Evolutionary conservation across 2,888 invertebrate genomes (phyloP).

Genomic region (Ferdinandea cuprea): DNA sequence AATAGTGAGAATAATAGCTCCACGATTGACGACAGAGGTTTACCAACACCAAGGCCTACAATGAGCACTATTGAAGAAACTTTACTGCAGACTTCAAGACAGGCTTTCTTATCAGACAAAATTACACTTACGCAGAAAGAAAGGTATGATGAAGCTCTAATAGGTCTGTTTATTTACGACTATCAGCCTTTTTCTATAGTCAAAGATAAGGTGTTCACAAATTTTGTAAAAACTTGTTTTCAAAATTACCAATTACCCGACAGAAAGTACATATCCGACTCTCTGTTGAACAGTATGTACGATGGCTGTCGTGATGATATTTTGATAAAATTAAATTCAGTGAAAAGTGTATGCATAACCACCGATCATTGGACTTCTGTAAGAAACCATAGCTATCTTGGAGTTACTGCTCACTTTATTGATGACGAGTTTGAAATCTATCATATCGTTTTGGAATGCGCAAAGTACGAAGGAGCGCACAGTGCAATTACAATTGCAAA

Average conservation of each 20-base stretch:
- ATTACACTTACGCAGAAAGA: background rate
- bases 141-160: background rate
- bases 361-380: conserved; percentile 14
- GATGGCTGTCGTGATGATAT: background rate
- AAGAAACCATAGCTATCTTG: conserved; percentile 3
- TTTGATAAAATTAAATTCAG: conserved; percentile 3
- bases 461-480: conserved; percentile 82
- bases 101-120: background rate
- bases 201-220: background rate
- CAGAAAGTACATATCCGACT: background rate
- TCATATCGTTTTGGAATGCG: conserved; percentile 84
- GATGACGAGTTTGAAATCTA: too few species aligned
- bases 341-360: conserved; percentile 7
- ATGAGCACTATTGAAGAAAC: too few species aligned
- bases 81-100: too few species aligned
- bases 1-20: too few species aligned
- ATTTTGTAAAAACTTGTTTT: background rate
- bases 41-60: too few species aligned
- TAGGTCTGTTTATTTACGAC: background rate
- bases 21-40: background rate
- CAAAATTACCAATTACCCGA: background rate
- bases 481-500: too few species aligned
- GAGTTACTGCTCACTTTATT: conserved; percentile 1
- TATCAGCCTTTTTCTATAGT: conserved; percentile 10
- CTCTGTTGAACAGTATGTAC: background rate